phyloP scores from a whole-genome alignment of 2,113 vertebrate species.

The Psephotus haematonotus region DNA sequence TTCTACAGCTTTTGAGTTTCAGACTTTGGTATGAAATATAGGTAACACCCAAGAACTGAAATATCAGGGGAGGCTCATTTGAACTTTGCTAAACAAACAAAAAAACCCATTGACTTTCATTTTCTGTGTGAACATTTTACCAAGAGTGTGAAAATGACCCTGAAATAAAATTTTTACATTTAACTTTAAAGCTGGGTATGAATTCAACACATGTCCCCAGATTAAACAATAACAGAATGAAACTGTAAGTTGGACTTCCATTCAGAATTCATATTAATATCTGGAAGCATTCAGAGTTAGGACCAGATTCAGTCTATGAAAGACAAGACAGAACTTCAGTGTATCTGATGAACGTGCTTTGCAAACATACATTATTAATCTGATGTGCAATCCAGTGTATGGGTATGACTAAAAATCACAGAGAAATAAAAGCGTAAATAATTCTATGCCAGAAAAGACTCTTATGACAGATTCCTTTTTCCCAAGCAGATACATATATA shows the following conservation, averaged over 20 bases:
- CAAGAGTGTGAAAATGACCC: neutral
- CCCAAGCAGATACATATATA: neutral
- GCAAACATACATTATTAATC: neutral
- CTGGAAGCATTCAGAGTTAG: neutral
- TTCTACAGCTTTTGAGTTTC: neutral
- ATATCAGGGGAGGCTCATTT: neutral
- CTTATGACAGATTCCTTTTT: neutral
- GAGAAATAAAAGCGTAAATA: neutral
- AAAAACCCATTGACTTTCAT: fast-evolving
- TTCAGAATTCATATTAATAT: neutral
- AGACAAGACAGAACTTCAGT: neutral
- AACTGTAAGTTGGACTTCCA: neutral
- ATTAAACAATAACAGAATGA: neutral
- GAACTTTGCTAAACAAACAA: neutral
- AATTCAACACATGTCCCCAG: neutral
- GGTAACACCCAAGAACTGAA: neutral
- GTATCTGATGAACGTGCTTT: neutral
- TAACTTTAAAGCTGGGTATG: neutral
- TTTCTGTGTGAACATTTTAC: neutral
- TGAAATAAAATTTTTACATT: neutral
- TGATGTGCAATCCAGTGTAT: neutral
- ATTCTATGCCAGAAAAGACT: neutral
- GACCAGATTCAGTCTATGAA: neutral
- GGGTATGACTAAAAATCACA: neutral
- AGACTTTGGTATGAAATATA: neutral